Base-by-base conservation (phyloP, 2,888 invertebrate genomes). In the Oasisia sp. region DNA sequence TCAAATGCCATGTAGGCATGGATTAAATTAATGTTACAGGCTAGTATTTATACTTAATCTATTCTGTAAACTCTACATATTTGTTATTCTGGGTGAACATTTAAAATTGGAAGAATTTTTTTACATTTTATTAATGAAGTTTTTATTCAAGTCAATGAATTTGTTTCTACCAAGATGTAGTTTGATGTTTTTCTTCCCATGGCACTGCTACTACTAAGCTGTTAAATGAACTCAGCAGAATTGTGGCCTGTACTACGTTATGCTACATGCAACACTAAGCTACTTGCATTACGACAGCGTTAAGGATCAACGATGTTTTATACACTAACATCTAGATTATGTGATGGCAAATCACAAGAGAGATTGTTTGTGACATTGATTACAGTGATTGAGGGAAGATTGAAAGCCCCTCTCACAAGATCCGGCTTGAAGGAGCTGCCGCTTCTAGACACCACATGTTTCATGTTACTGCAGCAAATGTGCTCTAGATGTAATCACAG, bases 381-480 rank as follows among this genome's bases (percentile, higher is more conserved):
- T 50, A 50, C n/a, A 27, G 74, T 74, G 74, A 74, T 74, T 74
- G 74, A 74, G 74, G 7, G n/a, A 27, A 74, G 74, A 74, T 74
- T 74, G 74, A 74, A 74, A 7, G 74, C 74, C 19, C 74, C 19
- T 74, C 19, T 74, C 7, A 74, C 19, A n/a, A 74, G 74, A 74
- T 19, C 74, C 3, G 74, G n/a, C 27, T 74, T 74, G 74, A 74
- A 74, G 74, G n/a, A 74, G 74, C 74, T 74, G 74, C 74, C 27
- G n/a, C 74, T 74, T 74, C 74, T 74, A 74, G 74, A 74, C 74
- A 74, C 74, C 74, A 74, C 74, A 74, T 74, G 74, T 74, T 74
- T 74, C 74, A n/a, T 74, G 74, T 74, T 74, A 74, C 74, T 74
- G 27, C 74, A 27, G 74, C 74, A 74, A 74, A 74, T 74, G 74